Percentiles rank a stretch among this genome's conserved stretches.
Evolutionary conservation across 2,113 vertebrate genomes (phyloP).

Genomic region (Leucosticte australis): DNA sequence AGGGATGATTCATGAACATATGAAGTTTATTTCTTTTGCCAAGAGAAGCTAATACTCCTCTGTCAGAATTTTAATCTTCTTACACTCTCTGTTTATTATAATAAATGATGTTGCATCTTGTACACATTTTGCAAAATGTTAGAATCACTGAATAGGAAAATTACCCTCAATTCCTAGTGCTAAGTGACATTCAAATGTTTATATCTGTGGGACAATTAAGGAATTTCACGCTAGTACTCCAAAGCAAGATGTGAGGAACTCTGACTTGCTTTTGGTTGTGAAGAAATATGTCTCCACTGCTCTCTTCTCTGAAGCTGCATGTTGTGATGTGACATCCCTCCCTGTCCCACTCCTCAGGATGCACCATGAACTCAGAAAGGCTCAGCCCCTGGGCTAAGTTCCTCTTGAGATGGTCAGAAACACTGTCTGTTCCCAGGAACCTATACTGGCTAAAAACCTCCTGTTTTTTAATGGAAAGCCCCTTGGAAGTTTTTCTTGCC

Average conservation of each 20-base stretch:
- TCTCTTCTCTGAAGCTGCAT: background rate
- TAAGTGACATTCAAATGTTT: background rate
- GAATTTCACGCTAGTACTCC: background rate
- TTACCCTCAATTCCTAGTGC: background rate
- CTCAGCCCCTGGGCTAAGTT: background rate
- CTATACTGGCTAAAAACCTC: background rate
- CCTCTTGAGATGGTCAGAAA: background rate
- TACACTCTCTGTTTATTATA: background rate
- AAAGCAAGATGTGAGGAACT: background rate
- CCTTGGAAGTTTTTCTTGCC: background rate
- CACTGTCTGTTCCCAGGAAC: background rate
- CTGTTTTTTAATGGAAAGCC: background rate
- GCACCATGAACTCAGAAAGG: background rate
- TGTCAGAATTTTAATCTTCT: slow-evolving; percentile 33
- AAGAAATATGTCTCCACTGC: background rate
- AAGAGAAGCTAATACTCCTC: background rate
- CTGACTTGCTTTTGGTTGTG: background rate
- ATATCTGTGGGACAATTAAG: background rate
- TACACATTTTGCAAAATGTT: slow-evolving; percentile 10
- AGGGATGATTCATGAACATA: slow-evolving; percentile 37
- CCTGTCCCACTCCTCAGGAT: background rate
- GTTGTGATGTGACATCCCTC: background rate
- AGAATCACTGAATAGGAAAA: slow-evolving; percentile 54
- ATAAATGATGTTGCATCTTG: slow-evolving; percentile 12
- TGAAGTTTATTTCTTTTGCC: background rate